Conservation (phyloP, 2,888 invertebrate species). For the Mechanitis mazaeus region DNA sequence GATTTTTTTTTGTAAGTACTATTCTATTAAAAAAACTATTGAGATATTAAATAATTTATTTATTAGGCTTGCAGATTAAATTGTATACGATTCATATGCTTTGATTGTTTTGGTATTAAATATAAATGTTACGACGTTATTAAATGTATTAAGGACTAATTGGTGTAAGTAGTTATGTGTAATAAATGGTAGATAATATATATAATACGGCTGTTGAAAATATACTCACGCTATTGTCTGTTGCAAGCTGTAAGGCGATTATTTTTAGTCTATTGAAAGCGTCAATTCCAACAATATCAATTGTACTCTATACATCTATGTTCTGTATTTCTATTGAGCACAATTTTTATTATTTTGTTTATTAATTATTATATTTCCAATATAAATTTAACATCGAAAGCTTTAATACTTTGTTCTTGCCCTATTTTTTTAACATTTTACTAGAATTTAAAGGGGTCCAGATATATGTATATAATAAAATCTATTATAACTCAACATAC, state of each 20-base stretch:
- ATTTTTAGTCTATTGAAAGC: not conserved
- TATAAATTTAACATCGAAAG: too few species aligned
- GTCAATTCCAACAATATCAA: not conserved
- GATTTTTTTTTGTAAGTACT: conserved; percentile 1
- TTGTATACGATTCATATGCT: conserved; percentile 2
- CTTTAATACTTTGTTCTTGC: too few species aligned
- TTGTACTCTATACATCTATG: too few species aligned
- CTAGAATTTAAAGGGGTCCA: conserved; percentile 3
- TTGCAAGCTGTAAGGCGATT: not conserved
- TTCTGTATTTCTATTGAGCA: too few species aligned
- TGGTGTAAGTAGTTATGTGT: conserved; percentile 4
- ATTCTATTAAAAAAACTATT: not conserved
- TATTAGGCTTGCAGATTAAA: not conserved
- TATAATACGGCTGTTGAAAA: not conserved
- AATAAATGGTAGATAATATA: not conserved
- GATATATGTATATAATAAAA: conserved; percentile 5
- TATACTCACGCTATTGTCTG: not conserved
- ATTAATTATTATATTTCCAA: too few species aligned
- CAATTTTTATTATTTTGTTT: too few species aligned
- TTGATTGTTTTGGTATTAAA: not conserved
- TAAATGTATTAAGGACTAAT: conserved; percentile 2
- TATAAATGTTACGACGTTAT: conserved; percentile 2
- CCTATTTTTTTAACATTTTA: not conserved
- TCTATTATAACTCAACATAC: not conserved
- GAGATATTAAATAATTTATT: not conserved